phyloP scores from a whole-genome alignment of 2,797 vertebrate genomes.

The Enteromius anoplus region DNA sequence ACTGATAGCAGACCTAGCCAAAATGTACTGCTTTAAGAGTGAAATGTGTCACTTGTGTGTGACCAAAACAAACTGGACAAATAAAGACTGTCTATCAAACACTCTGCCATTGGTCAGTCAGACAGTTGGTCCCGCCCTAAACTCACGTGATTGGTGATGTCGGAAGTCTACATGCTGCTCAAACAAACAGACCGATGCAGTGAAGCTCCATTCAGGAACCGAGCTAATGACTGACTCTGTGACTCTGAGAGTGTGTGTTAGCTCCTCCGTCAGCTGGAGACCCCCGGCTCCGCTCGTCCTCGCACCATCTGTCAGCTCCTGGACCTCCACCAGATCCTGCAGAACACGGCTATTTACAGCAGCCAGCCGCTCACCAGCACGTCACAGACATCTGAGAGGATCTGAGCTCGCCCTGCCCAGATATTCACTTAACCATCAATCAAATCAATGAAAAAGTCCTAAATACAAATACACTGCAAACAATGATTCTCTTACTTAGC shows the following conservation, averaged over 20 bases:
- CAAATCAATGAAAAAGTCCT: too few relatives aligned
- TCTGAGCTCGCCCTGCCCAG: not conserved
- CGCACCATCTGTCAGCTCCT: slow-evolving; percentile 77
- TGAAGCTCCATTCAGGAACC: not conserved
- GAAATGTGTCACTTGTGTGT: not conserved
- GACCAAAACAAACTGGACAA: not conserved
- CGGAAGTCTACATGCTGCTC: not conserved
- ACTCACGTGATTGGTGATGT: slow-evolving; percentile 7
- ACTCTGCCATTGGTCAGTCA: not conserved
- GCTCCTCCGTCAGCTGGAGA: not conserved
- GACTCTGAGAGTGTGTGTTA: not conserved
- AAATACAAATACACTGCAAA: too few relatives aligned
- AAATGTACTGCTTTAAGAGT: not conserved
- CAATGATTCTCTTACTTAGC: too few relatives aligned
- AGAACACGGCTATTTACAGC: slow-evolving; percentile 52
- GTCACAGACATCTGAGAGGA: not conserved
- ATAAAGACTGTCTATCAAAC: not conserved
- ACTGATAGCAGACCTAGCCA: too few relatives aligned
- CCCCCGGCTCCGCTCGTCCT: slow-evolving; percentile 65
- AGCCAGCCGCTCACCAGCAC: slow-evolving; percentile 39
- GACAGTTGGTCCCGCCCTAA: not conserved
- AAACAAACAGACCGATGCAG: not conserved
- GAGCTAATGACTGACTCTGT: not conserved
- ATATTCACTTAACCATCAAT: not conserved
- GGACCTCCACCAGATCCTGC: slow-evolving; percentile 46